phyloP scores from a whole-genome alignment of 2,888 invertebrate species.

The Troglohyphantes excavatus region DNA sequence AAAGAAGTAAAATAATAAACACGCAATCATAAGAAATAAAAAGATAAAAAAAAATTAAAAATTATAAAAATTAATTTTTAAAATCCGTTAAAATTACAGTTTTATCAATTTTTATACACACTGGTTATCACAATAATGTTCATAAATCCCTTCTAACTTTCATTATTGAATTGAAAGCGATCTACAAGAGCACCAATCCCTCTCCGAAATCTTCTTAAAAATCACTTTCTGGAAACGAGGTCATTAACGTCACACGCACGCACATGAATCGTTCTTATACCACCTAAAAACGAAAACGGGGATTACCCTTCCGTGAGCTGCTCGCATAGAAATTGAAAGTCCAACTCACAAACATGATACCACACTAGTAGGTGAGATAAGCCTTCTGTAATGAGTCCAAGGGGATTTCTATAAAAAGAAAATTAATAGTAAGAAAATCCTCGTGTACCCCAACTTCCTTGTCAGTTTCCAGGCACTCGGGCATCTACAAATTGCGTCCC shows the following conservation, averaged over 20 bases:
- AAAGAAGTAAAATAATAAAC: too few relatives aligned
- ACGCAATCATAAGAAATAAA: too few relatives aligned
- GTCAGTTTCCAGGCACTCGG: constrained; percentile 32
- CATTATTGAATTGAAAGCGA: too few relatives aligned
- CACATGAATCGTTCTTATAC: background rate
- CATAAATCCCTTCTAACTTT: too few relatives aligned
- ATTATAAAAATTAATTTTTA: too few relatives aligned
- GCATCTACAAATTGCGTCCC: constrained; percentile 44
- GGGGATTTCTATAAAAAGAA: constrained; percentile 9
- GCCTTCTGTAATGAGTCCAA: constrained; percentile 9
- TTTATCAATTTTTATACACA: too few relatives aligned
- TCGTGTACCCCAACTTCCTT: constrained; percentile 21
- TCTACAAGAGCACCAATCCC: too few relatives aligned
- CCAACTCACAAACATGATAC: background rate
- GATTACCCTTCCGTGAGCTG: background rate
- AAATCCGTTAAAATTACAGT: too few relatives aligned
- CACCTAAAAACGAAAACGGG: background rate
- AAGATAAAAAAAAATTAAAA: too few relatives aligned
- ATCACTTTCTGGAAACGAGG: background rate
- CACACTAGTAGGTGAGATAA: background rate
- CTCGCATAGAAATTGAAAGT: background rate
- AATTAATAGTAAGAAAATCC: constrained; percentile 6
- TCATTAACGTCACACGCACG: background rate
- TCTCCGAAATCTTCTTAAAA: background rate
- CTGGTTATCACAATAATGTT: too few relatives aligned